phyloP scores from a whole-genome alignment of 2,113 vertebrate genomes.

The Sisor rabdophorus region DNA sequence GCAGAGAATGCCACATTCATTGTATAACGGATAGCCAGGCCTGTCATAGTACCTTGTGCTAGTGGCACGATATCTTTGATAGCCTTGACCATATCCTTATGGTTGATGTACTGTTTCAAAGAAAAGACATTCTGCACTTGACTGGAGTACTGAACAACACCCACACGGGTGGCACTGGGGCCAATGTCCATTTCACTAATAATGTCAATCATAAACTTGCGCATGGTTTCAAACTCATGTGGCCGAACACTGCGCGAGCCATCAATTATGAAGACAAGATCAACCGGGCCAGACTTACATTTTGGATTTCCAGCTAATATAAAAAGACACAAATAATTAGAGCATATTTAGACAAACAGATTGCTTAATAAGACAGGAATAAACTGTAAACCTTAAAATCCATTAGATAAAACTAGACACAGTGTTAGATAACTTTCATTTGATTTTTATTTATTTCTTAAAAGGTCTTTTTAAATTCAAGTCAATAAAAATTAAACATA shows the following conservation, averaged over 20 bases:
- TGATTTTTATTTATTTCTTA: no score
- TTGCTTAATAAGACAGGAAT: neutral
- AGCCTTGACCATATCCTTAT: conserved; percentile 79
- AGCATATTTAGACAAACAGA: conserved; percentile 3
- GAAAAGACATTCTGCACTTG: conserved; percentile 94
- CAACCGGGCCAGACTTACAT: conserved; percentile 84
- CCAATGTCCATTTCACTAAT: conserved; percentile 83
- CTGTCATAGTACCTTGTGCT: conserved; percentile 96
- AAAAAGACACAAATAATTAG: neutral
- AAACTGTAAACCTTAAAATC: neutral
- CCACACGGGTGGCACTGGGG: conserved; percentile 78
- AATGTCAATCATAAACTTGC: conserved; percentile 91
- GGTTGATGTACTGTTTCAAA: conserved; percentile 75
- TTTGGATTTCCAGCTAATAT: conserved; percentile 66
- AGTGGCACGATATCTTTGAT: conserved; percentile 85
- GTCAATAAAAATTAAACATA: no score
- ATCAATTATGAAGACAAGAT: conserved; percentile 95
- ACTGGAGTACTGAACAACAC: conserved; percentile 95
- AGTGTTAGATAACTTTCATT: no score
- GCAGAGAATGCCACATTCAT: conserved; percentile 85
- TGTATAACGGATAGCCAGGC: conserved; percentile 88
- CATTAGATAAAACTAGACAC: neutral
- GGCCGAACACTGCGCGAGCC: conserved; percentile 93
- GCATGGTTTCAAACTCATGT: conserved; percentile 93
- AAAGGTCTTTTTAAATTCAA: no score